Evolutionary conservation across 1,140 invertebrate genomes (phyloP).

Genomic region (Agrypnia vestita): DNA sequence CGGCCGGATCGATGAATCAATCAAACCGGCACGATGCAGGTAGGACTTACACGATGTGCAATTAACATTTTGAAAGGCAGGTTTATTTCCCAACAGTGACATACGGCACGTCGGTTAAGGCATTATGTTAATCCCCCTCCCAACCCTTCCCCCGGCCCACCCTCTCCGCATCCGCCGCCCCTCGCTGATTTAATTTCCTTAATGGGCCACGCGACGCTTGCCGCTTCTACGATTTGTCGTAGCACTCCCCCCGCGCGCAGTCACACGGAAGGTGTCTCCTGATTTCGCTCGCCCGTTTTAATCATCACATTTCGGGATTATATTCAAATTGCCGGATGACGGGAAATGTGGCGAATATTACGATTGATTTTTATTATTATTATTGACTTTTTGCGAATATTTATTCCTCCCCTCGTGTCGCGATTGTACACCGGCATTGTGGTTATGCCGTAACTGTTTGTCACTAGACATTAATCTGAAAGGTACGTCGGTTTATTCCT

Average conservation of each 20-base stretch:
- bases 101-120: slow-evolving; percentile 36
- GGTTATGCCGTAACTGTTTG: too few species aligned
- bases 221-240: slow-evolving; percentile 45
- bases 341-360: too few species aligned
- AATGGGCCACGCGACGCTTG: slow-evolving; percentile 47
- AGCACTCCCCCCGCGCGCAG: neutral
- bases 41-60: slow-evolving; percentile 27
- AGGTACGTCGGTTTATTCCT: too few species aligned
- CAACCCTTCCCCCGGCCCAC: neutral
- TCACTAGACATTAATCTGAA: too few species aligned
- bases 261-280: neutral
- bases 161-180: neutral
- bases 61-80: slow-evolving; percentile 32
- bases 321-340: neutral
- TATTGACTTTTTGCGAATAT: too few species aligned
- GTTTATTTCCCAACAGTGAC: slow-evolving; percentile 43
- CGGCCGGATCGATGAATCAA: slow-evolving; percentile 23
- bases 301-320: slow-evolving; percentile 7
- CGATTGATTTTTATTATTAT: too few species aligned
- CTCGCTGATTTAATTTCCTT: slow-evolving; percentile 51
- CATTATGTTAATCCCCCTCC: slow-evolving; percentile 40
- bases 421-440: too few species aligned
- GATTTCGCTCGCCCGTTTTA: slow-evolving; percentile 7
- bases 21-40: slow-evolving; percentile 32
- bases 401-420: too few species aligned